A percentile compares a stretch with the other conserved stretches of the same genome.
Conservation (phyloP, 2,797 vertebrate genomes). For the Poecilia picta region DNA sequence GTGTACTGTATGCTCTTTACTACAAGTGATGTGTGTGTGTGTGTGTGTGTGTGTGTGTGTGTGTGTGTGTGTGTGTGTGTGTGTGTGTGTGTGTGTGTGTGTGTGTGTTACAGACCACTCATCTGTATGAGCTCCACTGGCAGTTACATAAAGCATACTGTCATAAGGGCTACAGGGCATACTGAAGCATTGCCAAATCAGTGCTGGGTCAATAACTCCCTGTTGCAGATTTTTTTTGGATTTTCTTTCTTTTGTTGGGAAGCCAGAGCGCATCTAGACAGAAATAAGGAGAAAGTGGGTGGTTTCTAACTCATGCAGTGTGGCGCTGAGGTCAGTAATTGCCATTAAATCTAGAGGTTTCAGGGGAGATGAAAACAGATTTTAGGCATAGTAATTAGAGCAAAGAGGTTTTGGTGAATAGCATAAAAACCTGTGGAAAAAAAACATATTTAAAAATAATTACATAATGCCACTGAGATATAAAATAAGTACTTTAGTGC, state of each 20-base stretch:
- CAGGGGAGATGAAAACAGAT: slow-evolving; percentile 11
- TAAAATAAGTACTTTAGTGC: not conserved
- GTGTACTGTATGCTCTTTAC: slow-evolving; percentile 41
- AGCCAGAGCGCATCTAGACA: slow-evolving; percentile 40
- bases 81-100: slow-evolving; percentile 17
- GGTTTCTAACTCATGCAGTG: slow-evolving; percentile 40
- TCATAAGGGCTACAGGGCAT: slow-evolving; percentile 64
- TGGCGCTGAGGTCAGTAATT: slow-evolving; percentile 47
- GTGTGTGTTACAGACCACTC: slow-evolving; percentile 61
- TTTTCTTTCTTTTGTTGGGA: slow-evolving; percentile 50
- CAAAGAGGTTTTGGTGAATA: slow-evolving; percentile 20
- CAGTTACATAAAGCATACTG: slow-evolving; percentile 75
- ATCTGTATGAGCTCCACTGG: slow-evolving; percentile 64
- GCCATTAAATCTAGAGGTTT: slow-evolving; percentile 42
- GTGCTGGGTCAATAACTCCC: slow-evolving; percentile 68
- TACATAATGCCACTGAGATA: not conserved
- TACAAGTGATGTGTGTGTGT: not conserved
- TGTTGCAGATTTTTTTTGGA: slow-evolving; percentile 45
- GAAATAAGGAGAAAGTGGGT: slow-evolving; percentile 41
- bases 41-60: slow-evolving; percentile 26
- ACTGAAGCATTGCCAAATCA: slow-evolving; percentile 67
- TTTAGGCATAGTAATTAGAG: slow-evolving; percentile 44
- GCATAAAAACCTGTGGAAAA: not conserved
- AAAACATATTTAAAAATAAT: not conserved
- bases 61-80: slow-evolving; percentile 21